These are phyloP conservation scores for Abrostola triplasia DNA, from an alignment of 2,888 invertebrate species.

Conservation along the genomic window DNA sequence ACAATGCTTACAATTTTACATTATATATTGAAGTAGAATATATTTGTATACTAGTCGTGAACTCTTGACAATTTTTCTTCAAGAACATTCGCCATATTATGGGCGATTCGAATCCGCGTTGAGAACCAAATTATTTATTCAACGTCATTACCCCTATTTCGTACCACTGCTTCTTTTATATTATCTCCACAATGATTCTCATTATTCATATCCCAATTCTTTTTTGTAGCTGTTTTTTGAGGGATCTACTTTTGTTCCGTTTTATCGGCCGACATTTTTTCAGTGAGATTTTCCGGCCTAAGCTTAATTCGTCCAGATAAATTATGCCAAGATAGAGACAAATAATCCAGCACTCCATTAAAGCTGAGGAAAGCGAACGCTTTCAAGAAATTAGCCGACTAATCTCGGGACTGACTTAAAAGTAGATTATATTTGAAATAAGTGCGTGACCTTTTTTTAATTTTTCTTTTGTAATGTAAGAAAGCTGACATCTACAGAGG, in stretches of 20 bases:
- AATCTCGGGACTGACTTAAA: conserved; percentile 73
- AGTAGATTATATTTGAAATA: conserved; percentile 66
- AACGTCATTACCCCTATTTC: conserved; percentile 68
- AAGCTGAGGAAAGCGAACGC: conserved; percentile 80
- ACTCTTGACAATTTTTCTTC: no score
- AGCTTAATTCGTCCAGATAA: conserved; percentile 76
- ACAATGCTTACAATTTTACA: no score
- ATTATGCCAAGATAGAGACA: conserved; percentile 74
- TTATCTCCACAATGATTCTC: conserved; percentile 72
- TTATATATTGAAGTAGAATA: neutral
- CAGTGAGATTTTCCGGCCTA: conserved; percentile 66
- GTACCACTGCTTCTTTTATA: conserved; percentile 67
- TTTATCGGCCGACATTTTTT: conserved; percentile 73
- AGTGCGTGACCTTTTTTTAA: conserved; percentile 64
- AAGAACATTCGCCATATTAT: conserved; percentile 1
- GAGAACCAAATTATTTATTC: conserved; percentile 61
- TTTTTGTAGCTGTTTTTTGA: conserved; percentile 65
- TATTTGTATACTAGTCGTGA: neutral
- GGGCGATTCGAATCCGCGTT: conserved; percentile 34
- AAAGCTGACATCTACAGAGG: conserved; percentile 41
- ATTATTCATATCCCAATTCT: conserved; percentile 75
- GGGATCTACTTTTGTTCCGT: conserved; percentile 64
- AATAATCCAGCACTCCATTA: conserved; percentile 79
- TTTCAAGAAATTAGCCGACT: conserved; percentile 83
- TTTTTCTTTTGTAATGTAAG: conserved; percentile 49